Base-by-base conservation (phyloP, 1,140 invertebrate species). In the Drosophila neocordata region DNA sequence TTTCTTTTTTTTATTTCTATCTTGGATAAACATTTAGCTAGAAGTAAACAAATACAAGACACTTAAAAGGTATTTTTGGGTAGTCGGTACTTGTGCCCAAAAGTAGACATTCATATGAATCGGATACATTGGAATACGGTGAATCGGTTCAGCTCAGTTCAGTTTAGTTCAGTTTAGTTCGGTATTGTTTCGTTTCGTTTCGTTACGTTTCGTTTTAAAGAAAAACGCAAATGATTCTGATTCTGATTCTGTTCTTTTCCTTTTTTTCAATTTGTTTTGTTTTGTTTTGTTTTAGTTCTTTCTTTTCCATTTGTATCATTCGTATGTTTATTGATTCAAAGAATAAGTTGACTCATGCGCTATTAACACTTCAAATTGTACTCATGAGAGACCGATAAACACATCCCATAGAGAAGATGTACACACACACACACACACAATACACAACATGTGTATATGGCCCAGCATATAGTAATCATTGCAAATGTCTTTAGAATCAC, bases 41-140 rank as follows among this genome's bases (percentile, higher is more conserved):
- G 82, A 85, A 87, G 82, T 85, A 85, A 85, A 85, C 81, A 85
- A 85, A 85, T 85, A 87, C 69, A 85, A 81, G 77, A 77, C 82
- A 85, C 81, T 85, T 85, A 85, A 85, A 77, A 85, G 82, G 82
- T 80, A 87, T 85, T 85, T 83, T 77, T 76, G 81, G 12, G 69
- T 85, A 78, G 77, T 85, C 77, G 81, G 77, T 73, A 74, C 82
- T 81, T 85, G 73, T 68, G 82, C 74, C 81, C 81, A 87, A 85
- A 81, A 85, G 77, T 74, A 87, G 73, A 71, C 77, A 85, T 80
- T 76, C 76, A 48, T 20, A 11, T 6, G 59, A 58, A 55, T 58
- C 52, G 35, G 52, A 52, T 48, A 48, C 53, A 15, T 48, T 20
- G 6, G 27, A 31, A 31, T 31, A 31, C 27, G 7, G 27, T 9